These are phyloP conservation scores for Dufourea novaeangliae DNA, from an alignment of 1,140 invertebrate species.

Conservation along the genomic window DNA sequence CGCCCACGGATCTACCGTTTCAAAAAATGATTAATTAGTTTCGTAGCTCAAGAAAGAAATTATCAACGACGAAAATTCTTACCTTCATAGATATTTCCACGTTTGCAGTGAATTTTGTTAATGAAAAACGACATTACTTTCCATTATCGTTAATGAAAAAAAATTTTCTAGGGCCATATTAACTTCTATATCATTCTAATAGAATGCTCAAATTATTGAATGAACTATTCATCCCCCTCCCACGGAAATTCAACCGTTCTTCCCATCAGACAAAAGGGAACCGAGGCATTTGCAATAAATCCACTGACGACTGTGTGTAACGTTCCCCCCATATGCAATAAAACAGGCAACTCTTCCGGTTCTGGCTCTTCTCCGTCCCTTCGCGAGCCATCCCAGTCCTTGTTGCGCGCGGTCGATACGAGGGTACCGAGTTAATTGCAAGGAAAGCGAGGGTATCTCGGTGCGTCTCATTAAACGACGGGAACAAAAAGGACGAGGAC, in stretches of 20 bases:
- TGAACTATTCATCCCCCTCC: no score
- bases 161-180: no score
- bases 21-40: no score
- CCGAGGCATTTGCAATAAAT: slow-evolving; percentile 29
- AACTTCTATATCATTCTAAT: no score
- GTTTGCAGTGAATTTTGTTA: no score
- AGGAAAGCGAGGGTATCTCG: slow-evolving; percentile 60
- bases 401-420: neutral
- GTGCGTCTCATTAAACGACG: slow-evolving; percentile 67
- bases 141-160: no score
- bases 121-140: no score
- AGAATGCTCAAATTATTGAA: no score
- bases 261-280: slow-evolving; percentile 1
- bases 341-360: slow-evolving; percentile 45
- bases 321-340: slow-evolving; percentile 25
- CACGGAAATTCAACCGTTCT: neutral
- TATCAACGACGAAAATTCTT: no score
- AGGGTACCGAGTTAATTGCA: slow-evolving; percentile 61
- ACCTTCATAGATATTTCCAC: no score
- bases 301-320: slow-evolving; percentile 4
- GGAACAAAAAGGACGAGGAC: slow-evolving; percentile 57
- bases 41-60: no score
- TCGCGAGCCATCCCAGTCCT: neutral
- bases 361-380: slow-evolving; percentile 15
- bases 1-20: no score